Base-by-base conservation (phyloP, 2,113 vertebrate genomes). In the Agelaius tricolor region DNA sequence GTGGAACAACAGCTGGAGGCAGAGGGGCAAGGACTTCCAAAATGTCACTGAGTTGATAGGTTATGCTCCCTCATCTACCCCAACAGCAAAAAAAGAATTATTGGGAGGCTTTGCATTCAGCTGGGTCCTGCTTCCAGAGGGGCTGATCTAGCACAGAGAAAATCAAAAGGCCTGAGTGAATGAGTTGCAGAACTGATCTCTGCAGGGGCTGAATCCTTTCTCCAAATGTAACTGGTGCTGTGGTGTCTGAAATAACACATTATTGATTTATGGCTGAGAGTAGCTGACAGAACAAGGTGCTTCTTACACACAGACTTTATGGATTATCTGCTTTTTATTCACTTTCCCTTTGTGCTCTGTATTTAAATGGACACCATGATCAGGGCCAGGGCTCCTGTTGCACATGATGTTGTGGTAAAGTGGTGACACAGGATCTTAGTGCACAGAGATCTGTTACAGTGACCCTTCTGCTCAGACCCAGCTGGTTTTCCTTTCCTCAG, bases 401-500 rank as follows among this genome's bases (percentile, higher is more conserved):
- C 77, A 61, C 7, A 37, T 16, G 63, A 57, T 73, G 54, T 47
- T 47, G 23, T 27, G 62, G 41, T 12, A 41, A 39, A 58, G 63
- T 20, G 62, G 33, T 83, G 96, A 94, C 82, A 95, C 19, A 21
- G 33, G 96, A 96, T 96, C 94, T 82, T 15, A 2, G 67, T 62
- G 1, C 63, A 7, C 30, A 17, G 84, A 23, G 93, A 80, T 96
- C 88, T 49, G 39, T 84, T 93, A 74, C 94, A 33, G 7, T 86
- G 82, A 75, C 85, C 94, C 57, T 54, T 76, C 62, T 63, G 65
- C 91, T 97, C 57, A 93, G 52, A 68, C 15, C 52, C 51, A 4
- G 77, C 85, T 30, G 92, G 15, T 59, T 71, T 91, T 76, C 73
- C 78, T 87, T 93, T 92, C 94, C 43, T 39, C 97, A 99, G 99